Conservation (phyloP, 1,140 invertebrate species). For the Cataglyphis hispanica region DNA sequence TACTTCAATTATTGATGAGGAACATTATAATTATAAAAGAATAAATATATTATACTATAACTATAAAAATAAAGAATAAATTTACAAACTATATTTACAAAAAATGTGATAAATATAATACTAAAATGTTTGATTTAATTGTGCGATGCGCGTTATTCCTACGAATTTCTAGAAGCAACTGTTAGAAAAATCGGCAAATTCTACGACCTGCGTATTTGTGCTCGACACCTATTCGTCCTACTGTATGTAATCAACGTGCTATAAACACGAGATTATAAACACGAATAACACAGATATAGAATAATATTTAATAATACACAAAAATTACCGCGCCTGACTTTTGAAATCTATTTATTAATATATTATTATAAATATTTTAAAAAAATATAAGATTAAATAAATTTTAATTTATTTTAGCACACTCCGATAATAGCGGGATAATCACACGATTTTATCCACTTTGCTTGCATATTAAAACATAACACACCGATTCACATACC, state of each 20-base stretch:
- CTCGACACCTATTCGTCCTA: neutral
- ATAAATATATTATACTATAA: no score
- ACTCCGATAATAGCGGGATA: neutral
- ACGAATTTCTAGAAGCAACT: neutral
- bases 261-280: neutral
- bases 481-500: neutral
- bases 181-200: neutral
- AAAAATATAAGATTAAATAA: no score
- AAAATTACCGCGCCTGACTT: no score
- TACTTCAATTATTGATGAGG: neutral
- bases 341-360: no score
- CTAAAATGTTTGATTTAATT: neutral
- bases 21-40: no score
- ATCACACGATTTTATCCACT: neutral
- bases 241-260: neutral
- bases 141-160: neutral
- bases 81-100: no score
- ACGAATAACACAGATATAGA: neutral
- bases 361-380: no score
- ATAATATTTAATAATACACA: no score
- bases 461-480: neutral
- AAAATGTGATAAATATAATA: no score
- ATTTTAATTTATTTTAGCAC: no score
- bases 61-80: no score
- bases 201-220: neutral